Evolutionary conservation across 2,113 vertebrate genomes (phyloP).

Genomic region (Ursus arctos): DNA sequence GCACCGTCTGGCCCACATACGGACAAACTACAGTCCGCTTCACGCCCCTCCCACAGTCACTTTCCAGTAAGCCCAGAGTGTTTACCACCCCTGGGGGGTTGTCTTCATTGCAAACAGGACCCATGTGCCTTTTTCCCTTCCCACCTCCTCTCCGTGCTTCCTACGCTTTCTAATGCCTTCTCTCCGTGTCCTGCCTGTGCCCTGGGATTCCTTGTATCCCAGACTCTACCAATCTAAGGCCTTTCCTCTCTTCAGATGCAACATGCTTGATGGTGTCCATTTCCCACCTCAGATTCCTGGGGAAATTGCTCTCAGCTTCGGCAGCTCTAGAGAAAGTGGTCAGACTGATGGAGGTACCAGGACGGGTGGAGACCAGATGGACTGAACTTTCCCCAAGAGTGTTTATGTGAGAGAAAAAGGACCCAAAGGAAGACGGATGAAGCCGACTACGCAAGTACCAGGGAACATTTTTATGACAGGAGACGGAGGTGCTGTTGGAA

Average conservation of each 20-base stretch:
- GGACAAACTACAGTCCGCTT: neutral
- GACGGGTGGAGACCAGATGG: neutral
- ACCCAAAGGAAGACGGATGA: neutral
- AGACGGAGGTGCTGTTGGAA: neutral
- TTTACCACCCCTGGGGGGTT: neutral
- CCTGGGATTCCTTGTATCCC: too few species aligned
- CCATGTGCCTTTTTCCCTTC: neutral
- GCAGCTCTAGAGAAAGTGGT: neutral
- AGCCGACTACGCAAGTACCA: neutral
- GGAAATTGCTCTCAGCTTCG: neutral
- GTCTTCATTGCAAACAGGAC: neutral
- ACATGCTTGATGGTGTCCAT: fast-evolving
- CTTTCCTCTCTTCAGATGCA: neutral
- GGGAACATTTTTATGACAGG: neutral
- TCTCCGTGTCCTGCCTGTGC: neutral
- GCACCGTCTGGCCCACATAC: neutral
- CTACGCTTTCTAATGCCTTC: neutral
- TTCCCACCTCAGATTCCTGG: neutral
- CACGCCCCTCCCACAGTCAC: neutral
- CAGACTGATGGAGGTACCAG: neutral
- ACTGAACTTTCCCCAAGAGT: neutral
- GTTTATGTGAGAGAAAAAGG: neutral
- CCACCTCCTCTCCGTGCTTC: neutral
- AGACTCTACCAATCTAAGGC: neutral
- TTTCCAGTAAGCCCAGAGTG: neutral